phyloP scores from a whole-genome alignment of 2,113 vertebrate species.

The Globicephala melas region DNA sequence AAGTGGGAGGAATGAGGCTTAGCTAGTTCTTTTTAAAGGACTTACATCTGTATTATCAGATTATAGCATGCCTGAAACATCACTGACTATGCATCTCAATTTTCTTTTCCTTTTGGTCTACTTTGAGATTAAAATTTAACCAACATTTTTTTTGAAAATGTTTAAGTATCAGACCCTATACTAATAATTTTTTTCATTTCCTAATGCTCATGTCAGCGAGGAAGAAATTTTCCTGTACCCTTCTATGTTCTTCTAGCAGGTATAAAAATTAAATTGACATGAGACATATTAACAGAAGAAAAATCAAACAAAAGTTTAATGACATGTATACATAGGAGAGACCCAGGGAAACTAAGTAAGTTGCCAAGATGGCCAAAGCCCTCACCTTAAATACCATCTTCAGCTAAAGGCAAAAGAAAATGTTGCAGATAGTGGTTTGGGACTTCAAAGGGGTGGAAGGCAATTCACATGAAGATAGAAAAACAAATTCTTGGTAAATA shows the following conservation, averaged over 20 bases:
- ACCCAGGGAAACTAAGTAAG: not conserved
- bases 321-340: not conserved
- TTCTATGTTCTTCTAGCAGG: not conserved
- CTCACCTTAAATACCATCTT: not conserved
- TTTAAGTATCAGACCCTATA: not conserved
- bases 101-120: not conserved
- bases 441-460: not conserved
- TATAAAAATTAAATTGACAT: not conserved
- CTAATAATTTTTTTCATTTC: not conserved
- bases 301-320: not conserved
- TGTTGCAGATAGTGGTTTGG: not conserved
- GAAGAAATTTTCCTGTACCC: not conserved
- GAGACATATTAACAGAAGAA: not conserved
- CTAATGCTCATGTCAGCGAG: not conserved
- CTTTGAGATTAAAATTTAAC: constrained; percentile 9
- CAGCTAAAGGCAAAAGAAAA: not conserved
- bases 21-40: not conserved
- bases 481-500: not conserved
- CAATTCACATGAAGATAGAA: not conserved
- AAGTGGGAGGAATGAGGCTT: not conserved
- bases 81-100: not conserved
- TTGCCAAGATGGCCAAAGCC: not conserved
- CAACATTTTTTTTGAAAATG: not conserved
- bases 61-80: not conserved
- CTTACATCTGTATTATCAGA: not conserved